Base-by-base conservation (phyloP, 2,113 vertebrate species). In the Microcebus ravelobensis region DNA sequence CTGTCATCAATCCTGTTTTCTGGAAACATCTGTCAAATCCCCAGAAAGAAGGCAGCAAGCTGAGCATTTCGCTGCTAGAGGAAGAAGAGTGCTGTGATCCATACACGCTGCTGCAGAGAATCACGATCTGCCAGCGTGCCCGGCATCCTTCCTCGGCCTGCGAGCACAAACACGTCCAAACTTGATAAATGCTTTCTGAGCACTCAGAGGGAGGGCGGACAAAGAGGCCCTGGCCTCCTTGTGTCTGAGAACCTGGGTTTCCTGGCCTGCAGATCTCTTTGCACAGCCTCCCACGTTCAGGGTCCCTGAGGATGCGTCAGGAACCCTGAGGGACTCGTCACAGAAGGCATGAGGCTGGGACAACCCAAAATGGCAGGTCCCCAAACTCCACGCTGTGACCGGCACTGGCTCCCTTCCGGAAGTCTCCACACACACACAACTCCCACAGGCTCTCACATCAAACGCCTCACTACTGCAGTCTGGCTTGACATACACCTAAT, bases 31-130 rank as follows among this genome's bases (percentile, higher is more conserved):
- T 36, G 52, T 21, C 1, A 39, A 48, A 45, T 8, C 45, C 81
- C 34, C 81, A 67, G 80, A 87, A 67, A 96, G 94, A 79, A 91
- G 93, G 90, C 96, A 21, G 67, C 81, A 36, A 29, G 55, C 81
- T 55, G 42, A 77, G 59, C 55, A 21, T 36, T 80, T 34, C 31
- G 31, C 68, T n/a, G 77, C 61, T 13, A 55, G 29, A 50, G 87
- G 36, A 68, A 29, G 31, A 73, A 57, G 0, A 48, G 13, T 0
- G 0, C n/a, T 63, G 39, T 5, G 21, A 23, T 29, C 70, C 2
- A 18, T 5, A 20, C 21, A 45, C 5, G 3, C 13, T 0, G 0
- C 59, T 29, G 65, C 57, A 5, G 11, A 2, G 84, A 82, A 23
- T 7, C 6, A 0, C 6, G 5, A 48, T 21, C 50, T 10, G 39